These are phyloP conservation scores for Campopleginae sp. DNA, from an alignment of 2,888 invertebrate species.

Conservation along the genomic window DNA sequence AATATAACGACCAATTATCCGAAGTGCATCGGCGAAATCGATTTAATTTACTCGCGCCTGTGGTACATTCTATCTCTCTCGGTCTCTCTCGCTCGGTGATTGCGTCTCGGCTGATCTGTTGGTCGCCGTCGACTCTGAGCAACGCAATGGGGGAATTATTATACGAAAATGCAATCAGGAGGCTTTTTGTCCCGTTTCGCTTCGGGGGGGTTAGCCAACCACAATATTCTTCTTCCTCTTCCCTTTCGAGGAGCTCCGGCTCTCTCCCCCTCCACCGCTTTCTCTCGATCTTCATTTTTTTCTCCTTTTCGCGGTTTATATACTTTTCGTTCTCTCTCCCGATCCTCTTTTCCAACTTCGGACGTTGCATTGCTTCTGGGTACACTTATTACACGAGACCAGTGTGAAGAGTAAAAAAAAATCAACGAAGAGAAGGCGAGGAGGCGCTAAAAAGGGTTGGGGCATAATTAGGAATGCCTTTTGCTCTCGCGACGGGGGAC, in stretches of 20 bases:
- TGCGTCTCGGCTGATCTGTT: conserved; percentile 57
- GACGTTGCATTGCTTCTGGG: conserved; percentile 58
- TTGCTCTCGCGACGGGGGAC: conserved; percentile 82
- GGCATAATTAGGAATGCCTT: conserved; percentile 83
- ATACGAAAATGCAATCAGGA: conserved; percentile 83
- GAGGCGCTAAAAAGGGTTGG: conserved; percentile 69
- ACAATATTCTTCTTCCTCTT: conserved; percentile 31
- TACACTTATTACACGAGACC: conserved; percentile 62
- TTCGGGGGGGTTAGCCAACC: conserved; percentile 71
- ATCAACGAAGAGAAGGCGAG: conserved; percentile 6
- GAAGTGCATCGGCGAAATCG: conserved; percentile 71
- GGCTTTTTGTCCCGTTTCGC: conserved; percentile 82
- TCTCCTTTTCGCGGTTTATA: conserved; percentile 13
- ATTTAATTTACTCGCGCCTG: conserved; percentile 70
- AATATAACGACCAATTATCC: conserved; percentile 71
- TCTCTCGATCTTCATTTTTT: conserved; percentile 6
- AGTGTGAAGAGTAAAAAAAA: conserved; percentile 47
- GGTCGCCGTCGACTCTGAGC: conserved; percentile 56
- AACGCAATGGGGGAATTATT: conserved; percentile 79
- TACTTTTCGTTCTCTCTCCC: conserved; percentile 8
- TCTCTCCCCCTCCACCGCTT: not conserved
- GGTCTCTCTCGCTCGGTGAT: conserved; percentile 44
- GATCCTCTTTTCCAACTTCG: conserved; percentile 21
- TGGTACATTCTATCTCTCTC: conserved; percentile 54
- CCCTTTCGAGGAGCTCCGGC: not conserved